Evolutionary conservation across 2,113 vertebrate species (phyloP).

Genomic region (Opisthocomus hoazin): DNA sequence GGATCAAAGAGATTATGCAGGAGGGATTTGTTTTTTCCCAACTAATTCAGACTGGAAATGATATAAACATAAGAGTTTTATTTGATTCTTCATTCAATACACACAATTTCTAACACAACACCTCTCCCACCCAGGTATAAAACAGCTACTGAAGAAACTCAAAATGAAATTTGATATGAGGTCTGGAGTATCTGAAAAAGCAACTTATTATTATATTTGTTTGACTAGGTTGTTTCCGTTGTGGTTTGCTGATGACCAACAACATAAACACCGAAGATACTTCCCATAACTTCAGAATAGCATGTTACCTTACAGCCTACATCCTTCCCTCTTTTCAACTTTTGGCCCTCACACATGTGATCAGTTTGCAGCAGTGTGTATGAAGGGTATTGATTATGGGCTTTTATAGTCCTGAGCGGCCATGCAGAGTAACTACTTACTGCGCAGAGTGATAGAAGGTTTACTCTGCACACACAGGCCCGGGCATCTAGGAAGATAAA

Average conservation of each 20-base stretch:
- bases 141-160: neutral
- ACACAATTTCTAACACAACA: neutral
- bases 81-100: neutral
- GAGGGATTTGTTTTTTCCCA: neutral
- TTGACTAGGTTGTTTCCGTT: neutral
- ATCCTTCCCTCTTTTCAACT: neutral
- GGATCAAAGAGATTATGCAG: neutral
- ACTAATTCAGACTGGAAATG: neutral
- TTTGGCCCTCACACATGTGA: neutral
- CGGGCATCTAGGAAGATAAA: neutral
- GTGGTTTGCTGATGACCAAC: neutral
- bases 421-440: neutral
- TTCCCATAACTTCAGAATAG: neutral
- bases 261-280: neutral
- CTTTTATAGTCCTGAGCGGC: neutral
- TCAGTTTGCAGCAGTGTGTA: neutral
- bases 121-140: neutral
- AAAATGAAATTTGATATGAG: neutral
- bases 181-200: neutral
- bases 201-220: neutral
- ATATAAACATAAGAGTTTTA: neutral
- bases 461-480: accelerated
- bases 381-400: neutral
- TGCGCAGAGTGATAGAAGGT: neutral
- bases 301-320: neutral